Evolutionary conservation across 92 coral and sea anemone genomes (phyloP), one percentile per base, ranked within the genome.

Genomic region (Montipora capitata): DNA sequence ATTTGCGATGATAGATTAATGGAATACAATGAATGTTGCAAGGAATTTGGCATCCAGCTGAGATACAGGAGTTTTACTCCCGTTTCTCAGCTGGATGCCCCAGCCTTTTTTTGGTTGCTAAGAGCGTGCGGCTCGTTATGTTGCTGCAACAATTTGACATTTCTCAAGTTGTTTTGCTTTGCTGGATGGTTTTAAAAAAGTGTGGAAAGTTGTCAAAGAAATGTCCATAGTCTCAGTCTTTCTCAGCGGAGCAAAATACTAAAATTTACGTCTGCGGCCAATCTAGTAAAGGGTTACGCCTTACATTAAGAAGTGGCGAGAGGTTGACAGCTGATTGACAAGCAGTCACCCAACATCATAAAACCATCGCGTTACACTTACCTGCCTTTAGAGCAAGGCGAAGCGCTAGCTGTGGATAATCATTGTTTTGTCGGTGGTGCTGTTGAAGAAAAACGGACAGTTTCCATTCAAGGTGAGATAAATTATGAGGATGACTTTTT

Each of bases 361-460:
- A 62, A 62, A 62, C 67, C 67, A 62, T 62, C 67, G 27, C 27
- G 67, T 16, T 62, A 15, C 27, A 62, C 27, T 62, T 10, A 62
- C n/a, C 67, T 62, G 67, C 67, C 67, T 62, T 62, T 17, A 62
- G 67, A 62, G 67, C 67, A 62, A 62, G 67, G 67, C 67, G n/a
- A 15, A 62, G 61, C 61, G 14, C 15, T 54, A 54, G 67, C 35
- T 62, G 67, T 62, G 67, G 67, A 62, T 62, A 62, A 62, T 15
- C 16, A 62, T 27, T 62, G 38, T 3, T 62, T 62, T 62, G 67
- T 62, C 35, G 14, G 67, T 62, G 38, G 27, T 0, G 27, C 67
- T 62, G 35, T 62, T 62, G 67, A 62, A 62, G 67, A 62, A 62
- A 62, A 62, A 62, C 67, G 27, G 67, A 0, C 67, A 62, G 67